Conservation (phyloP, 2,888 invertebrate species). For the Drosophila merina region DNA sequence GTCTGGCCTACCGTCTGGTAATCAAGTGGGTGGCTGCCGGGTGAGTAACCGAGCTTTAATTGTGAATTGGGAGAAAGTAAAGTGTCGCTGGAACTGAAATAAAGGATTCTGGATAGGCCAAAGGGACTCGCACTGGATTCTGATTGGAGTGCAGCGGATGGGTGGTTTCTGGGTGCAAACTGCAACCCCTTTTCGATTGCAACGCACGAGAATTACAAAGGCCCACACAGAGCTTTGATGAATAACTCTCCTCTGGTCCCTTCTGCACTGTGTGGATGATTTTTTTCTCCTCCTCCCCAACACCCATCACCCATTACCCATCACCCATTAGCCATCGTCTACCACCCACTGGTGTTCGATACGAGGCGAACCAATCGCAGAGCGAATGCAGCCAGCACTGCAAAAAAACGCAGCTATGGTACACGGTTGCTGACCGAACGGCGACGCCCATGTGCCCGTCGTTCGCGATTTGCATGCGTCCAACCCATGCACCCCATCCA, state of each 20-base stretch:
- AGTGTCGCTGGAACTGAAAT: neutral
- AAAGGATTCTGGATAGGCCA: conserved; percentile 5
- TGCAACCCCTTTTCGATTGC: conserved; percentile 31
- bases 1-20: conserved; percentile 16
- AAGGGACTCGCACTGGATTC: conserved; percentile 4
- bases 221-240: conserved; percentile 39
- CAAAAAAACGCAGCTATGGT: conserved; percentile 68
- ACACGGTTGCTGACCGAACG: conserved; percentile 62
- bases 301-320: neutral
- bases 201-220: conserved; percentile 32
- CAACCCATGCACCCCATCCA: neutral
- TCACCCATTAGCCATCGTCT: neutral
- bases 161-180: conserved; percentile 16
- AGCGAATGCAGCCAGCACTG: conserved; percentile 71
- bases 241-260: conserved; percentile 13
- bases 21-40: neutral
- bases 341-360: conserved; percentile 51
- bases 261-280: conserved; percentile 4
- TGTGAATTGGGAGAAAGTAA: neutral
- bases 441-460: conserved; percentile 58
- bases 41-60: conserved; percentile 19
- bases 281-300: neutral
- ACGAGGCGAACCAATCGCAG: conserved; percentile 69
- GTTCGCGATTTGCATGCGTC: conserved; percentile 71
- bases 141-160: conserved; percentile 17